phyloP scores from a whole-genome alignment of 2,797 vertebrate genomes.

The Parauchenoglanis ngamensis region DNA sequence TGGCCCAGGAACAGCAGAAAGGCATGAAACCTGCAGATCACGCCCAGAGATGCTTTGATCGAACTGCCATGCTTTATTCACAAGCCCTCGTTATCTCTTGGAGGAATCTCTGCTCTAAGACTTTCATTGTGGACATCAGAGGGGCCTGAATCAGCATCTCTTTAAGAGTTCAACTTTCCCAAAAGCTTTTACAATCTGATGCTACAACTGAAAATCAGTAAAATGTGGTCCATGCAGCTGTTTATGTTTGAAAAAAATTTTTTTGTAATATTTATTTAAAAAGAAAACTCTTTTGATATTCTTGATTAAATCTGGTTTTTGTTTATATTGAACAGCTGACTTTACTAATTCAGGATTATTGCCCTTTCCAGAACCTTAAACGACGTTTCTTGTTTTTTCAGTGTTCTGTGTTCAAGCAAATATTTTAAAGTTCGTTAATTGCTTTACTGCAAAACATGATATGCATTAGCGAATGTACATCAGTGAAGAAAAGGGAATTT shows the following conservation, averaged over 20 bases:
- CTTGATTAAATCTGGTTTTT: background rate
- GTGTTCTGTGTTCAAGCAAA: background rate
- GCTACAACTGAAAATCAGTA: background rate
- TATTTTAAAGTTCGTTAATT: background rate
- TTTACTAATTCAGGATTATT: background rate
- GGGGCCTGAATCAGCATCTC: background rate
- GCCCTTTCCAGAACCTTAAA: background rate
- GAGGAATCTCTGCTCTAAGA: background rate
- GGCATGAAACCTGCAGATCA: conserved; percentile 86
- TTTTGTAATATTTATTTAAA: background rate
- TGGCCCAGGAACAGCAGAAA: conserved; percentile 96
- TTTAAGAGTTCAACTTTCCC: background rate
- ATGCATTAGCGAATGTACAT: background rate
- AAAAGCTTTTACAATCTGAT: background rate
- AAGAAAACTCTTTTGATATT: background rate
- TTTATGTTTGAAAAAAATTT: background rate
- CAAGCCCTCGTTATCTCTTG: background rate
- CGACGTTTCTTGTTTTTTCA: background rate
- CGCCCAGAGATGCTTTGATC: background rate
- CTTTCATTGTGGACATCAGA: background rate
- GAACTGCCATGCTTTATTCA: background rate
- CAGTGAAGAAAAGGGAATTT: background rate
- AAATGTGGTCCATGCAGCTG: background rate
- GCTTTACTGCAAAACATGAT: background rate
- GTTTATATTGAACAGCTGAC: background rate